Base-by-base conservation (phyloP, 2,797 vertebrate species). In the Danio jaintianensis region DNA sequence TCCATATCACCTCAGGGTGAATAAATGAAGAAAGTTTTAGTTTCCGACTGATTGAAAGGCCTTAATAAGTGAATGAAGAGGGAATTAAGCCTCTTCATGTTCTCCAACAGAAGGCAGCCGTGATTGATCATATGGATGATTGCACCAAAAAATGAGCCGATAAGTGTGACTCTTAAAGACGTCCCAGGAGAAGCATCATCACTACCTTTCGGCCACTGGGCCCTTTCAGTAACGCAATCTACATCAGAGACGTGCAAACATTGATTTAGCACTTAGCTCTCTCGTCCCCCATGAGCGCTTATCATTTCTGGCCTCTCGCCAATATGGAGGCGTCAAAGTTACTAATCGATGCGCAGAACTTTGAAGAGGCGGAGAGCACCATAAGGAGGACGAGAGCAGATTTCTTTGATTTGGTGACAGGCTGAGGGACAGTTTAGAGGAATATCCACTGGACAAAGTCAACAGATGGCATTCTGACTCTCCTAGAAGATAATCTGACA, bases 181-280 rank as follows among this genome's bases (percentile, higher is more conserved):
- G 90, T 89, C 93, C 91, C 92, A 6, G 1, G 90, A 90, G 93
- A 91, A 91, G 89, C 89, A 92, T 93, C 90, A 89, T 88, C 88
- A 75, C 89, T 89, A 90, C 91, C 89, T 92, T 29, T 88, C 85
- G 87, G 90, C 89, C 90, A 89, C 69, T 73, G 89, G 88, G 89
- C 88, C 73, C 88, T 85, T 88, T 87, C 83, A 63, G 93, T 94
- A 94, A 94, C 77, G 89, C 88, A 93, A 92, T 92, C 92, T 90
- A 87, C 91, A 93, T 91, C 90, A 86, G 87, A 91, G 90, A 91
- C 85, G 84, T 81, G 83, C 86, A 88, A 77, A 84, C 93, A 94
- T 94, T 94, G 93, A 95, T 94, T 94, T 92, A 91, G 93, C 93
- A 94, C 93, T 95, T 94, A 93, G 92, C 91, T 88, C 87, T 88